A percentile compares a stretch with the other conserved stretches of the same genome.
These are phyloP conservation scores for Drosophila putrida DNA, from an alignment of 2,888 invertebrate genomes.

Conservation along the genomic window DNA sequence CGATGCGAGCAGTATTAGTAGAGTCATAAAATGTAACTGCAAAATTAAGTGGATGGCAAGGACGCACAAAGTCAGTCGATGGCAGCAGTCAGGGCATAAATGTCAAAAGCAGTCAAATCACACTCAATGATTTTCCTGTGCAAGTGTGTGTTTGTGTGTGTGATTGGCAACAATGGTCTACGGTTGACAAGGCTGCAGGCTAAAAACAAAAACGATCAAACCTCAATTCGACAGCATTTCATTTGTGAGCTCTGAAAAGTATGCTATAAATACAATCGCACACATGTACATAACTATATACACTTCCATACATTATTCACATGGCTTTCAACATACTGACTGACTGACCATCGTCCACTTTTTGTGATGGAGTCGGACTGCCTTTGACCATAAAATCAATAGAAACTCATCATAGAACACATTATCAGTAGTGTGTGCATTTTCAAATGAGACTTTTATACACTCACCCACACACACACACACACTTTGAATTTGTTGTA, in stretches of 20 bases:
- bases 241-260: constrained; percentile 42
- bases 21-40: constrained; percentile 70
- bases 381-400: constrained; percentile 22
- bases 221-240: constrained; percentile 34
- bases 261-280: constrained; percentile 40
- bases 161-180: constrained; percentile 38
- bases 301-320: constrained; percentile 19
- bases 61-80: constrained; percentile 21
- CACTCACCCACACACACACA: constrained; percentile 5
- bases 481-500: background rate
- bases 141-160: constrained; percentile 16
- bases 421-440: constrained; percentile 39
- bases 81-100: constrained; percentile 60
- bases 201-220: constrained; percentile 44
- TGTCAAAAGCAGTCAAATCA: constrained; percentile 78
- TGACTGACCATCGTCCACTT: constrained; percentile 18
- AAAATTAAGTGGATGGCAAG: constrained; percentile 65
- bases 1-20: constrained; percentile 60
- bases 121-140: constrained; percentile 37
- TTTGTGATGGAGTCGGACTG: constrained; percentile 4
- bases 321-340: constrained; percentile 22
- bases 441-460: constrained; percentile 20
- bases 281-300: background rate
- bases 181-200: constrained; percentile 23
- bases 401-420: constrained; percentile 33